phyloP scores from a whole-genome alignment of 2,113 vertebrate genomes.

The Paramormyrops kingsleyae region DNA sequence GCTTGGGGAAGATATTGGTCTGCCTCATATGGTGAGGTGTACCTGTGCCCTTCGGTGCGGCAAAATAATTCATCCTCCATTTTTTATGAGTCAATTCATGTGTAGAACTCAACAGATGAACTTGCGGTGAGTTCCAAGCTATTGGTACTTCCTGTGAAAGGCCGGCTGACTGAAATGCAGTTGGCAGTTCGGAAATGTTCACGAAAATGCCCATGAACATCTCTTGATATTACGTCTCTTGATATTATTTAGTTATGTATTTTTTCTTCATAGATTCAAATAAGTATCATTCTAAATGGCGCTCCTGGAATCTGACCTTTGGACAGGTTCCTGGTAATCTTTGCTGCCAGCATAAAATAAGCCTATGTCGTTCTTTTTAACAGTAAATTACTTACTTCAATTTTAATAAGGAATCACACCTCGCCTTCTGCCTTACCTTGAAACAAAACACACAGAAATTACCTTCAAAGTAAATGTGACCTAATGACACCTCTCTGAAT shows the following conservation, averaged over 20 bases:
- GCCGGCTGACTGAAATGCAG: neutral
- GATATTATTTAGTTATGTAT: neutral
- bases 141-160: neutral
- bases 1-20: neutral
- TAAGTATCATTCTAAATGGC: neutral
- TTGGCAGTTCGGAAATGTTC: neutral
- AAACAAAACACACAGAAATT: neutral
- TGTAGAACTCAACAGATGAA: conserved; percentile 6
- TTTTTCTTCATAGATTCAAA: neutral
- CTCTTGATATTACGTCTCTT: neutral
- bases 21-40: conserved; percentile 7
- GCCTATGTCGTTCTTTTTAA: neutral
- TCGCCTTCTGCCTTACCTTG: neutral
- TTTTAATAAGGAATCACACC: neutral
- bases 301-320: neutral
- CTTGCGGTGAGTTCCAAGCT: conserved; percentile 5
- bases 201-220: neutral
- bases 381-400: neutral
- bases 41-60: neutral
- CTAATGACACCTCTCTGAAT: neutral
- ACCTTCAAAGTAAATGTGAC: neutral
- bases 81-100: conserved; percentile 6
- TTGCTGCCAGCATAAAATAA: neutral
- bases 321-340: neutral
- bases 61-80: neutral